Evolutionary conservation across 2,888 invertebrate species (phyloP), one percentile per base, ranked within the genome.

Genomic region (Bombyx huttoni): DNA sequence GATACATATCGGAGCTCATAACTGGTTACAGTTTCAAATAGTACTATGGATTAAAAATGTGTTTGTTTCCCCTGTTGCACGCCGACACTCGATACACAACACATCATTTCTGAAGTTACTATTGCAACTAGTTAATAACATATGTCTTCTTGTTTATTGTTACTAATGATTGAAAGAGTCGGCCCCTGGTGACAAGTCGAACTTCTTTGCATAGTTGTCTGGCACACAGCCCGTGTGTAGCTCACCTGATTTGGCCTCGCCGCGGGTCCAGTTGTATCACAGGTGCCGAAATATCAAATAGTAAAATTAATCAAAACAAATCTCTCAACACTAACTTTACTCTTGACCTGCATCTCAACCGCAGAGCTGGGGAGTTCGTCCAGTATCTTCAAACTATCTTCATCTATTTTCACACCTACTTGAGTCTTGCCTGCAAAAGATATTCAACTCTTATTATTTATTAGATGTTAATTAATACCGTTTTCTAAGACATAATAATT

Each of bases 311-410:
- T 24, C 24, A 2, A 52, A 49, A 53, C n/a, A 47, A 51, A 48
- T 50, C 33, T 48, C 14, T 45, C 51, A 55, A 55, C 54, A 62
- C 81, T 79, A 83, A 96, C 97, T 92, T 96, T 97, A 89, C 96
- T 96, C 90, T 97, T 97, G 68, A 96, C 95, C 83, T 96, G 96
- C 92, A 97, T 92, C 88, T 97, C 97, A 53, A 96, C 96, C 47
- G 97, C 97, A 50, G 97, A 97, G 84, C 94, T 96, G 40, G 97
- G 97, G 72, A 97, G 86, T 73, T 97, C 97, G 76, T 97, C 97
- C 64, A 96, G 89, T 24, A 95, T 92, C 84, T 94, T 94, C 60
- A 95, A 88, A 73, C 93, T 94, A 70, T 94, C 94, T 64, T 95
- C 95, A 68, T 95, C 96, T 64, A 94, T 89, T 67, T 92, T 93